phyloP scores from a whole-genome alignment of 2,113 vertebrate genomes.

The Saccopteryx bilineata region DNA sequence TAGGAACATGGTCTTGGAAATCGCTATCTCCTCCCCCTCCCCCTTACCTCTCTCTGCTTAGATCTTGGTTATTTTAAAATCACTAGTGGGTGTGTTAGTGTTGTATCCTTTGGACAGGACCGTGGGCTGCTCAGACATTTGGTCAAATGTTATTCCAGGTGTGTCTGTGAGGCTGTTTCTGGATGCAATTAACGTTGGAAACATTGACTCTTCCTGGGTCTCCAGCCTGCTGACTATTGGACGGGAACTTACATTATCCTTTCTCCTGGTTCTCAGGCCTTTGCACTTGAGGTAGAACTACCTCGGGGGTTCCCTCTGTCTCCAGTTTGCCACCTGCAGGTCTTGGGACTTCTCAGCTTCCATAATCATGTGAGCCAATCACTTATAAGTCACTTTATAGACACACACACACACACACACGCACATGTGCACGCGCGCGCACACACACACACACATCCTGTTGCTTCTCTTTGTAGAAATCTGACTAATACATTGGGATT shows the following conservation, averaged over 20 bases:
- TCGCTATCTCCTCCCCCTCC: accelerated
- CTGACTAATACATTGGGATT: accelerated
- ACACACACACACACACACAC: accelerated
- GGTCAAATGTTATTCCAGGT: too few species aligned
- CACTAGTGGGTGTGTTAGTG: not conserved
- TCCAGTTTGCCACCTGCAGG: too few species aligned
- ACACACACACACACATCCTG: not conserved
- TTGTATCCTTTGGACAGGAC: too few species aligned
- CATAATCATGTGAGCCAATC: accelerated
- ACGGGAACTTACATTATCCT: accelerated
- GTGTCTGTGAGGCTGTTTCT: not conserved
- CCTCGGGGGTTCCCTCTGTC: not conserved
- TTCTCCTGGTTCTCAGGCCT: not conserved
- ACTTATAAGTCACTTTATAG: not conserved
- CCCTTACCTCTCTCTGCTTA: not conserved
- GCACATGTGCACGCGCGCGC: too few species aligned
- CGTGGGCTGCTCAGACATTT: too few species aligned
- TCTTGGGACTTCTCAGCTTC: too few species aligned
- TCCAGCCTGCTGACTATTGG: not conserved
- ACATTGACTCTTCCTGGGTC: not conserved
- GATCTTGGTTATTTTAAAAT: not conserved
- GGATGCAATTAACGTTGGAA: not conserved
- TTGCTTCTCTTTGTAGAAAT: not conserved
- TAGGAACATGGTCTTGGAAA: accelerated
- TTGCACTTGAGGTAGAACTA: too few species aligned